Base-by-base conservation (phyloP, 2,113 vertebrate species). In the Corythoichthys intestinalis region DNA sequence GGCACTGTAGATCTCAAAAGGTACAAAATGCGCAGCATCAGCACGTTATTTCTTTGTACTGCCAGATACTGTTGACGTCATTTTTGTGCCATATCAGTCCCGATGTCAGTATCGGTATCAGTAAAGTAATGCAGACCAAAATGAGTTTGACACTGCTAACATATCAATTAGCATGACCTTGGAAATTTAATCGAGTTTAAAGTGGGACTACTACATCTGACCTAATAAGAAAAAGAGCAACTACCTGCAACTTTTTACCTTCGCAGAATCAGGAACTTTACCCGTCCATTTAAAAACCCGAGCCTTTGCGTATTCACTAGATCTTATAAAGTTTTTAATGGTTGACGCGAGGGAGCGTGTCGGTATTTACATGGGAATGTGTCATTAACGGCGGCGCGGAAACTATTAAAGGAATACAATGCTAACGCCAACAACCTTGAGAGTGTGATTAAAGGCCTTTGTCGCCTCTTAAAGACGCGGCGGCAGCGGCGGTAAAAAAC, bases 401-500 rank as follows among this genome's bases (percentile, higher is more conserved):
- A 95, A 95, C 95, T 94, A 95, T 96, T 96, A 96, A 94, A 94
- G 93, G 92, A 95, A 95, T 95, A 95, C 94, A 95, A 94, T 96
- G 94, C 94, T 94, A 95, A 95, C 95, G 93, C 93, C 94, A 95
- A 92, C 94, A 94, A 96, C 94, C 94, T 94, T 90, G 90, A 93
- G 94, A 95, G 94, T 96, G 95, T 97, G 96, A 96, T 97, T 96
- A 95, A 95, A 94, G 94, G 94, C 94, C 94, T 86, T 95, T 96
- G 94, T 88, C 93, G 93, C 91, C 94, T 94, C 95, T 94, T 94
- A 91, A 96, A 93, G 92, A 92, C 86, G 89, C 89, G 92, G 88
- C 91, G 91, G 92, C 92, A 2, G 2, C 47, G 10, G 47, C 47
- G 47, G 56, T 11, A 93, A 93, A 93, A 93, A 91, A 92, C 92